Evolutionary conservation across 2,113 vertebrate genomes (phyloP), one percentile per base, ranked within the genome.

Genomic region (Myodes glareolus): DNA sequence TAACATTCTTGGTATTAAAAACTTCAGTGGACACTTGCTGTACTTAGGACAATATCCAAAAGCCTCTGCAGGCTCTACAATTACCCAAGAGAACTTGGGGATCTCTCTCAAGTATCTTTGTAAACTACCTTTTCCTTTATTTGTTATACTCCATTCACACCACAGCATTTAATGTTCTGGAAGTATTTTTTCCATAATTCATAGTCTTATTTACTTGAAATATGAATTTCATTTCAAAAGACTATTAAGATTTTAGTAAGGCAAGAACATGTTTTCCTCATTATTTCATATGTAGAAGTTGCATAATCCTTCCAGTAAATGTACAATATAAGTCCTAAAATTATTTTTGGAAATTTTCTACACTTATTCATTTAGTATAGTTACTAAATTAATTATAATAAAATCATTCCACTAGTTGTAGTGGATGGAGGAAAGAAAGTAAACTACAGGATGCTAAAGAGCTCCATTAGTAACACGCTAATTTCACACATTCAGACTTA

Each of bases 401-500:
- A 19, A 19, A 67, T 25, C 5, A 72, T 7, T 45, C 42, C 42
- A 77, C 25, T 14, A 47, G 11, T 65, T 58, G n/a, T 4, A 70
- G 65, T 45, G n/a, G 23, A 52, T 1, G 13, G 17, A 9, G 42
- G 12, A 70, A 73, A 33, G 55, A 27, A 75, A 45, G 29, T 16
- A 42, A 47, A 36, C 6, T 91, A 17, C 11, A 29, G 65, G 36
- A n/a, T 94, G 47, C 16, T 88, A 80, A 95, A 61, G 36, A 7
- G 36, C 16, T 88, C 39, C 27, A 80, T 42, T 23, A 76, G 19
- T 70, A 89, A 93, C 42, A 94, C 5, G 52, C 19, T 93, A 58
- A 91, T 68, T n/a, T 95, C 39, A 65, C 65, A 90, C 29, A 95
- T 63, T 7, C 77, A 80, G 31, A 75, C 81, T 80, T 63, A 70